A percentile compares a stretch with the other conserved stretches of the same genome.
Evolutionary conservation across 2,797 vertebrate species (phyloP).

Genomic region (Falco novaeseelandiae): DNA sequence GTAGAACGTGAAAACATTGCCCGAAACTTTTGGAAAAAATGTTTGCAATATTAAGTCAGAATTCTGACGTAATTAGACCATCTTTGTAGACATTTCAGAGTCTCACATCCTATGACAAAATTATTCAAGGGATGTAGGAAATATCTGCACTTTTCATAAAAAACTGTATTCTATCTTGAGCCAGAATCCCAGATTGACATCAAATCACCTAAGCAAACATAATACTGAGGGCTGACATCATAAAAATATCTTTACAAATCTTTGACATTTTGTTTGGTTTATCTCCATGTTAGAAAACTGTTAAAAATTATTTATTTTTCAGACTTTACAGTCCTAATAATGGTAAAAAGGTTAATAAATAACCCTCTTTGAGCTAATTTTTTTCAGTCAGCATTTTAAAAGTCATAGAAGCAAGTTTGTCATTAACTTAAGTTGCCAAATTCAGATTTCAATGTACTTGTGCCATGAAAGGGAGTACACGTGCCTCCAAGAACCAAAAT

Average conservation of each 20-base stretch:
- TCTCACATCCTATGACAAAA: neutral
- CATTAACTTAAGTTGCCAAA: neutral
- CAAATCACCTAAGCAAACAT: neutral
- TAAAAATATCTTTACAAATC: neutral
- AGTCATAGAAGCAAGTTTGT: neutral
- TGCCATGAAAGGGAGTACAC: neutral
- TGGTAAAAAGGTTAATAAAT: neutral
- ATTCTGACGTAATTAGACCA: neutral
- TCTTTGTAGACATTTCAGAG: neutral
- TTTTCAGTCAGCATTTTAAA: neutral
- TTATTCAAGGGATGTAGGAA: neutral
- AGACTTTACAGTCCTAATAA: neutral
- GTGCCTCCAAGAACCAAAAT: neutral
- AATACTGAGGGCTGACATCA: neutral
- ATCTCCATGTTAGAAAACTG: neutral
- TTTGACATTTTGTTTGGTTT: neutral
- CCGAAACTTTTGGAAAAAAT: neutral
- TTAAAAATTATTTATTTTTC: neutral
- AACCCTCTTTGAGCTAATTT: fast-evolving
- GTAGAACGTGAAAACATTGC: fast-evolving
- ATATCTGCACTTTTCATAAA: neutral
- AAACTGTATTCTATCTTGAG: neutral
- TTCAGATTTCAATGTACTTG: neutral
- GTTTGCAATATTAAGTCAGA: neutral
- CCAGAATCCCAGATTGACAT: neutral